A percentile compares a stretch with the other conserved stretches of the same genome.
These are phyloP conservation scores for Drosophila stalkeri DNA, from an alignment of 2,888 invertebrate species.

Conservation along the genomic window DNA sequence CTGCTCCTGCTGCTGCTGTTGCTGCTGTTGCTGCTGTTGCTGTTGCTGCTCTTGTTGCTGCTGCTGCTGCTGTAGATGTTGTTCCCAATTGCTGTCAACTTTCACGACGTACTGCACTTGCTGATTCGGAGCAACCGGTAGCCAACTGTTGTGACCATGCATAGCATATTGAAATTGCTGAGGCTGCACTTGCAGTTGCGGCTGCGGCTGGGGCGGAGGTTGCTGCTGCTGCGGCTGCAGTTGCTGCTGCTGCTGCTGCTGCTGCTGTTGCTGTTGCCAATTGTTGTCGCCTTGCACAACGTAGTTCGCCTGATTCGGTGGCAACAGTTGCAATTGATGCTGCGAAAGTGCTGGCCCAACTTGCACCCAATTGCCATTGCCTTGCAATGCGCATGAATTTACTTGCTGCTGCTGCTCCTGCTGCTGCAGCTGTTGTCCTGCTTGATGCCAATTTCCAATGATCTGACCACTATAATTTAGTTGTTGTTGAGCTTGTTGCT, in stretches of 20 bases:
- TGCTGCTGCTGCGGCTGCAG: neutral
- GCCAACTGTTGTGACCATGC: neutral
- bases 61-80: neutral
- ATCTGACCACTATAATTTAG: neutral
- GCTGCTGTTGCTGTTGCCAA: slow-evolving; percentile 4
- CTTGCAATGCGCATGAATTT: neutral
- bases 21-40: neutral
- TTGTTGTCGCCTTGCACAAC: neutral
- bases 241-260: neutral
- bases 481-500: neutral
- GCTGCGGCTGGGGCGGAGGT: neutral
- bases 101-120: slow-evolving; percentile 1
- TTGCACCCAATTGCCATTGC: neutral
- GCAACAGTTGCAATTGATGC: neutral
- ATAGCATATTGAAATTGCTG: neutral
- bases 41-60: neutral
- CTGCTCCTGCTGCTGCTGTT: neutral
- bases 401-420: neutral
- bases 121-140: neutral
- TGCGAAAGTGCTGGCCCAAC: neutral
- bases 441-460: slow-evolving; percentile 1
- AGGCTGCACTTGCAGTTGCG: neutral
- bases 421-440: neutral
- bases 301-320: neutral
- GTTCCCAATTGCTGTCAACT: neutral